These are phyloP conservation scores for Zaprionus bogoriensis DNA, from an alignment of 2,888 invertebrate genomes.

Conservation along the genomic window DNA sequence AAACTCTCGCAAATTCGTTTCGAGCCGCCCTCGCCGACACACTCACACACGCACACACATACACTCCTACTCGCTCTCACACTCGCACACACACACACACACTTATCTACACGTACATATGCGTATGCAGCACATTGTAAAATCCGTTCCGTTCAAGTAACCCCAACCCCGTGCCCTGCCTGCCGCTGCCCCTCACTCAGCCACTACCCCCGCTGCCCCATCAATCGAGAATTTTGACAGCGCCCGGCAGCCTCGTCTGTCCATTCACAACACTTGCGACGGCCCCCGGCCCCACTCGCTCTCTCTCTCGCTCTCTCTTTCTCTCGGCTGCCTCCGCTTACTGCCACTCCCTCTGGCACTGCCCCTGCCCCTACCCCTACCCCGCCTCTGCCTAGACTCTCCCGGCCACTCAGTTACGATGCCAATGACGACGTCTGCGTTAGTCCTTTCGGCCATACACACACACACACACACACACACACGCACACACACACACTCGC, in stretches of 20 bases:
- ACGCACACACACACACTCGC: constrained; percentile 20
- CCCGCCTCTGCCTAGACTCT: neutral
- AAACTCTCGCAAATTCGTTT: neutral
- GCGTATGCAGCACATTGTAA: constrained; percentile 61
- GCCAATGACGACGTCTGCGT: constrained; percentile 57
- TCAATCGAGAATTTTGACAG: constrained; percentile 27
- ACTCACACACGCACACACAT: neutral
- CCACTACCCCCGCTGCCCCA: neutral
- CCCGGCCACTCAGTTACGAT: constrained; percentile 10
- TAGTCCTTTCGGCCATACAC: constrained; percentile 41
- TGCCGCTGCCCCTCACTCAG: neutral
- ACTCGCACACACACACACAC: neutral
- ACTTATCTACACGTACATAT: constrained; percentile 2
- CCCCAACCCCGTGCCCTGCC: neutral
- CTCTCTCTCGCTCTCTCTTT: neutral
- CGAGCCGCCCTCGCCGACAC: neutral
- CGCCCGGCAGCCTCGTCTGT: constrained; percentile 50
- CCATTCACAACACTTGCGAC: constrained; percentile 75
- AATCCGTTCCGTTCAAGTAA: constrained; percentile 56
- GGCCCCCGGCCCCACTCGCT: constrained; percentile 41
- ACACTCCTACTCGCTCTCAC: neutral
- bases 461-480: neutral
- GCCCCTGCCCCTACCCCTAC: neutral
- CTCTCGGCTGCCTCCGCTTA: neutral
- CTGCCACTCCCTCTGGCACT: constrained; percentile 3